Evolutionary conservation across 2,113 vertebrate species (phyloP).

Genomic region (Fulmarus glacialis): DNA sequence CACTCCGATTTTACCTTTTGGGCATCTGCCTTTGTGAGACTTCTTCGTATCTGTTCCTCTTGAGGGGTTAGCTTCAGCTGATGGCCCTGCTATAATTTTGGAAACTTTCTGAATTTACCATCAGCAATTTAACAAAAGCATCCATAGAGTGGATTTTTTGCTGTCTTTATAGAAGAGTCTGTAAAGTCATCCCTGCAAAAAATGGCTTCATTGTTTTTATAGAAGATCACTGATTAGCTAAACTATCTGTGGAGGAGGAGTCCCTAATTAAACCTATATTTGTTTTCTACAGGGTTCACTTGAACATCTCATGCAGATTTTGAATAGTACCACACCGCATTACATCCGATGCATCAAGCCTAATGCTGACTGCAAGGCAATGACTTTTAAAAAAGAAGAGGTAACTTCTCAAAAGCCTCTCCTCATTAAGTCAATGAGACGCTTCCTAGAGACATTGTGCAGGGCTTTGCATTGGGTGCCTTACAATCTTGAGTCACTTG

Average conservation of each 20-base stretch:
- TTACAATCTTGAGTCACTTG: not conserved
- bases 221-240: not conserved
- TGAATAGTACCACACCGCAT: constrained; percentile 88
- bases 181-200: not conserved
- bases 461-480: not conserved
- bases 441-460: not conserved
- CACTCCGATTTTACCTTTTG: not conserved
- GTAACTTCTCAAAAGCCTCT: constrained; percentile 65
- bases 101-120: not conserved
- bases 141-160: not conserved
- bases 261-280: not conserved
- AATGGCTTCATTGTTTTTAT: rapidly evolving
- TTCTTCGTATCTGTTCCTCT: not conserved
- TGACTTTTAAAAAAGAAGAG: constrained; percentile 86
- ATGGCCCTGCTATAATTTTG: not conserved
- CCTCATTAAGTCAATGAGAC: not conserved
- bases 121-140: not conserved
- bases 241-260: not conserved
- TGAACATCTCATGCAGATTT: constrained; percentile 88
- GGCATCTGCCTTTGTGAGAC: not conserved
- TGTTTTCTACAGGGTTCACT: constrained; percentile 85
- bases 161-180: not conserved
- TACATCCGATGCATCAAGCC: constrained; percentile 98
- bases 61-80: not conserved
- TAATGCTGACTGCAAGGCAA: constrained; percentile 85